Evolutionary conservation across 64 coral and sea anemone genomes (phyloP), one percentile per base, ranked within the genome.

Genomic region (Trachythela sp.): DNA sequence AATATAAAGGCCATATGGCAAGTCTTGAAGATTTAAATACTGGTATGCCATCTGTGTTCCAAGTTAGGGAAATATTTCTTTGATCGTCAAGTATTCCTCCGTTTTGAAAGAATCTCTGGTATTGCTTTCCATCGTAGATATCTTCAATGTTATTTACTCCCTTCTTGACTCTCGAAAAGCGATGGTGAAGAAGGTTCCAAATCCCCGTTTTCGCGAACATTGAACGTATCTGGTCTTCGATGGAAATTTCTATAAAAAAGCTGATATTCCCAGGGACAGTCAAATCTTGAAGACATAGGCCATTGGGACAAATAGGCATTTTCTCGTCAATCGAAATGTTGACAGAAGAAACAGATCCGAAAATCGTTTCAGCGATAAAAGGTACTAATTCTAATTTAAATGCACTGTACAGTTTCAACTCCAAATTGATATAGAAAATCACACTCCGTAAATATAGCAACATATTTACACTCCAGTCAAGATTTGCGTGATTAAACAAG

Each of bases 1-100:
- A 70, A 48, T 89, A 92, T 30, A 94, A 31, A 17, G 93, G 90
- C 87, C 93, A 94, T 36, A 94, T 92, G 24, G 93, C 91, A 11
- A 92, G 54, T 59, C 92, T 94, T 34, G 93, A 94, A 33, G 93
- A 94, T 75, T 94, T 94, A 29, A 94, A 94, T 31, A 94, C 93
- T 54, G 93, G 90, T 10, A 92, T 90, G 2, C 90, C 90, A 89
- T 94, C 90, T 40, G 87, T 87, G 27, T 94, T 94, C 83, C 85
- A 72, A 15, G 88, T 50, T 59, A 94, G 89, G 1, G 90, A 94
- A 86, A 92, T 92, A 40, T 92, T 94, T 45, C 91, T 68, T 77
- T 36, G 24, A 30, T 32, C 85, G 20, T 14, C 36, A 42, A 92
- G 71, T 58, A 92, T 10, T 2, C 93, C 90, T 22, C 59, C 59